Conservation (phyloP, 2,888 invertebrate species). For the Panopea generosa region DNA sequence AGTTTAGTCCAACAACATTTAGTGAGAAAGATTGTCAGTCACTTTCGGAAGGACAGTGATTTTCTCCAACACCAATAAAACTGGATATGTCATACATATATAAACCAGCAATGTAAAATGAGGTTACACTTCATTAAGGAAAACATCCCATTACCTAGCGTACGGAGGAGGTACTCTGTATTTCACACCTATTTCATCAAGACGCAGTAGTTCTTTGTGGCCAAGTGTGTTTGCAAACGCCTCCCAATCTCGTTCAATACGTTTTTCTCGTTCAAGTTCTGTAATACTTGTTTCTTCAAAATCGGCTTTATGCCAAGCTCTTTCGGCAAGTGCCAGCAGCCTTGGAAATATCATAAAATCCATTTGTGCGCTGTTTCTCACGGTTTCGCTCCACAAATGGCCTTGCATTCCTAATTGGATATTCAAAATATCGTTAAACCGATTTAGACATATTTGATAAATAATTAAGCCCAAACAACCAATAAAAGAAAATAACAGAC, state of each 20-base stretch:
- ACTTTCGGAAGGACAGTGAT: too few relatives aligned
- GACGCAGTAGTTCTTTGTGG: constrained; percentile 71
- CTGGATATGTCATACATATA: too few relatives aligned
- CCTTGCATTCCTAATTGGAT: constrained; percentile 79
- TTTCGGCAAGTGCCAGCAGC: constrained; percentile 78
- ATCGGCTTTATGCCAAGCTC: constrained; percentile 80
- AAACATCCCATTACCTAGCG: constrained; percentile 71
- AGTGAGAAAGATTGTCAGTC: too few relatives aligned
- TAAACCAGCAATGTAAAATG: too few relatives aligned
- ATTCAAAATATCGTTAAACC: too few relatives aligned
- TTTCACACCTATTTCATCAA: constrained; percentile 66
- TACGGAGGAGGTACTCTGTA: constrained; percentile 79
- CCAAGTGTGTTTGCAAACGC: constrained; percentile 75
- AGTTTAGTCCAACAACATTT: too few relatives aligned
- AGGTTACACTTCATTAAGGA: too few relatives aligned
- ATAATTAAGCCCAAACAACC: too few relatives aligned
- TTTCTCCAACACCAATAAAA: too few relatives aligned
- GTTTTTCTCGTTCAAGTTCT: constrained; percentile 7
- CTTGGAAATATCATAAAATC: constrained; percentile 79
- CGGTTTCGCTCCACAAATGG: constrained; percentile 79
- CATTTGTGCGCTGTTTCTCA: constrained; percentile 66
- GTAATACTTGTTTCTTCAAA: constrained; percentile 65
- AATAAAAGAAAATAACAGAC: too few relatives aligned
- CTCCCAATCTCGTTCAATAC: constrained; percentile 68
- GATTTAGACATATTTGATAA: too few relatives aligned